phyloP scores from a whole-genome alignment of 2,797 vertebrate genomes.

The Coluber constrictor region DNA sequence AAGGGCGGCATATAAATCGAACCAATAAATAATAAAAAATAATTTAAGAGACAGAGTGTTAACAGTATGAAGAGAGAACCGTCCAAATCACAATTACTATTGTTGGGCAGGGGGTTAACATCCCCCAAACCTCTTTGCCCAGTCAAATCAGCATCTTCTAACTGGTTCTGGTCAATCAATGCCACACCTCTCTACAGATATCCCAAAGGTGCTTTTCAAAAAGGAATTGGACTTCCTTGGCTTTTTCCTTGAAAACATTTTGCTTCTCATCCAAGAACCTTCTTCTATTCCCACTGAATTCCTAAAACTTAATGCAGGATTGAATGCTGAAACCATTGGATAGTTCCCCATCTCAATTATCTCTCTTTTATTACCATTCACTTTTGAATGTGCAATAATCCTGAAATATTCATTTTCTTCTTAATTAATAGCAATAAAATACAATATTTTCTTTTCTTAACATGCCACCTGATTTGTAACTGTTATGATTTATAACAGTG shows the following conservation, averaged over 20 bases:
- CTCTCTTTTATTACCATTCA: neutral
- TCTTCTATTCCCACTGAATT: neutral
- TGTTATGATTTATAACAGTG: neutral
- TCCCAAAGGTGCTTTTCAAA: neutral
- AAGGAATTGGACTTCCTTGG: neutral
- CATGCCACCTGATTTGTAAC: neutral
- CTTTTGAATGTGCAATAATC: neutral
- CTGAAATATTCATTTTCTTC: neutral
- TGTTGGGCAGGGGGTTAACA: neutral
- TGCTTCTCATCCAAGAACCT: neutral
- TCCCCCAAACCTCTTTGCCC: neutral
- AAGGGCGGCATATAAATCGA: too few species aligned
- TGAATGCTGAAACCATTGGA: neutral
- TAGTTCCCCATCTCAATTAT: neutral
- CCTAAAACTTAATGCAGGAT: neutral
- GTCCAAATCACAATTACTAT: neutral
- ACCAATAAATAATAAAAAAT: neutral
- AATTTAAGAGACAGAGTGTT: neutral
- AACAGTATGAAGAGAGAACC: neutral
- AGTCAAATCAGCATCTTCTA: neutral
- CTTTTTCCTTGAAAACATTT: neutral
- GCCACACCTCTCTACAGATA: neutral
- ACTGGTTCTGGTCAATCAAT: neutral
- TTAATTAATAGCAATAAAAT: conserved; percentile 32
- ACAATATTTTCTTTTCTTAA: neutral